Percentiles rank a stretch among this genome's conserved stretches.
Evolutionary conservation across 2,113 vertebrate genomes (phyloP).

Genomic region (Myanophis thanlyinensis): DNA sequence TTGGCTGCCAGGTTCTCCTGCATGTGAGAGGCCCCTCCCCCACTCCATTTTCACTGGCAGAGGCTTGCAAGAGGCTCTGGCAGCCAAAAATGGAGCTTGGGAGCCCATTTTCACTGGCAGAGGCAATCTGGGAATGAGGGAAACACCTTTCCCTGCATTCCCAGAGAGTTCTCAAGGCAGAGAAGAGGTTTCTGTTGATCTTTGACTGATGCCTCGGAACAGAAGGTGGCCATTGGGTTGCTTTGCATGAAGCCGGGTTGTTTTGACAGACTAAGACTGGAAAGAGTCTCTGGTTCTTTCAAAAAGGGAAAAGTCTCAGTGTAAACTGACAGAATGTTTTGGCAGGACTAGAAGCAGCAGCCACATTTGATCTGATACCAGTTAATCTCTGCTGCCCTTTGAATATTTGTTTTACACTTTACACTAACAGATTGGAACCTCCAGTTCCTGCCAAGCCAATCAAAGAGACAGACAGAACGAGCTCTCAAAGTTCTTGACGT

Average conservation of each 20-base stretch:
- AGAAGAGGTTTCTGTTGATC: neutral
- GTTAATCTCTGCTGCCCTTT: constrained; percentile 25
- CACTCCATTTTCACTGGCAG: too few relatives aligned
- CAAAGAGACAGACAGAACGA: neutral
- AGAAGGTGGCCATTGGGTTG: constrained; percentile 2
- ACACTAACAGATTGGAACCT: constrained; percentile 19
- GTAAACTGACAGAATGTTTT: neutral
- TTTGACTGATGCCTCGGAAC: constrained; percentile 13
- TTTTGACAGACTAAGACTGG: constrained; percentile 11
- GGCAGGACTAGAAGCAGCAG: constrained; percentile 2
- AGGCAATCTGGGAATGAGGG: too few relatives aligned
- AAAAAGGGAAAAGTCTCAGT: neutral
- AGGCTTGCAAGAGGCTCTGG: too few relatives aligned
- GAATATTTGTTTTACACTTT: constrained; percentile 3
- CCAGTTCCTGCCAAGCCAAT: constrained; percentile 3
- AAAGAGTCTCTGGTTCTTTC: neutral
- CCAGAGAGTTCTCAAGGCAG: neutral
- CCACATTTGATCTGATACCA: neutral
- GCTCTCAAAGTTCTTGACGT: constrained; percentile 14
- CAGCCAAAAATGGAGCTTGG: too few relatives aligned
- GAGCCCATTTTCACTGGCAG: too few relatives aligned
- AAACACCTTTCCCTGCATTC: neutral
- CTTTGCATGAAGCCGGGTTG: constrained; percentile 12
- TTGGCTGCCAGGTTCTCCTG: too few relatives aligned
- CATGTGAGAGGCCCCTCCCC: too few relatives aligned